Evolutionary conservation across 1,140 invertebrate genomes (phyloP), one percentile per base, ranked within the genome.

Genomic region (Dinoponera quadriceps): DNA sequence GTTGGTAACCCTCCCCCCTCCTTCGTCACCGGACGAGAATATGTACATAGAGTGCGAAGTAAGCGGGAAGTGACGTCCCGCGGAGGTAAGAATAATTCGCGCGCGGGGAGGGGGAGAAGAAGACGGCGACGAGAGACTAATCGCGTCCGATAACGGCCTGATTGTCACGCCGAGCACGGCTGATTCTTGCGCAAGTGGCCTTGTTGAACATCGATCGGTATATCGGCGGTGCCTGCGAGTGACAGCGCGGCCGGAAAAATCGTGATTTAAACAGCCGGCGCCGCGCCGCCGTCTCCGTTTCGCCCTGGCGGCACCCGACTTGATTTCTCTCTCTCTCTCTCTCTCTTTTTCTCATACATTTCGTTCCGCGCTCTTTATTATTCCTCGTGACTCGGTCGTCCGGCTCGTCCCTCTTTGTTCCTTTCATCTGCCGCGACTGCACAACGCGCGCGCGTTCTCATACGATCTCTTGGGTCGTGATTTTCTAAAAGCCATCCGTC

Each of bases 181-280:
- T 77, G 77, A 86, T 86, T 80, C 7, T 44, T 62, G 84, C 49
- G 38, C 25, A 74, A 83, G 54, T 86, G 63, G 75, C 18, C 75
- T 82, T 87, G 88, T 87, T 82, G 29, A 82, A 83, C 86, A 83
- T 80, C 85, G 86, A 87, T 87, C 66, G 85, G 65, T 60, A 78
- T 80, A 89, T 86, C 69, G 62, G 72, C 48, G 38, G 51, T 62
- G 71, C 62, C 75, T 88, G 83, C 73, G 68, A 80, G 57, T 80
- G 84, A 86, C 88, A 73, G 82, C 16, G 49, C 55, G 59, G 5
- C 55, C 74, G 68, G 83, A 89, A 87, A 89, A 89, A 88, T 90
- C 68, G 72, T 83, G 85, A 90, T 90, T 90, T 89, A 87, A 89
- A 88, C 85, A 85, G 57, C 81, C 33, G 65, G 71, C 75, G 49